These are phyloP conservation scores for Standfussiana lucernea DNA, from an alignment of 2,888 invertebrate species.

Conservation along the genomic window DNA sequence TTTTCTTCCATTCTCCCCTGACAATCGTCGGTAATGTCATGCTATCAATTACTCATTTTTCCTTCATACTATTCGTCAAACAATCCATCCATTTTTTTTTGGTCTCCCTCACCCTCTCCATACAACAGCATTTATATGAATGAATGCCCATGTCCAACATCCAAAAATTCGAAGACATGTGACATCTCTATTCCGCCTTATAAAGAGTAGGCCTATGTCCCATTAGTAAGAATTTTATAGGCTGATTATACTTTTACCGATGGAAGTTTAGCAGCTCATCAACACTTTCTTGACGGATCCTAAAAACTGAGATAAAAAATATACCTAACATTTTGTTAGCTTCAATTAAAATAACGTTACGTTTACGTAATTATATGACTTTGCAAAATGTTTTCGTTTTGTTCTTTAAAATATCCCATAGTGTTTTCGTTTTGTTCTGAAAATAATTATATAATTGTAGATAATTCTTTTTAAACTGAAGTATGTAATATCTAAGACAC, in stretches of 20 bases:
- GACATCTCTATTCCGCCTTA: background rate
- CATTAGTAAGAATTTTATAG: background rate
- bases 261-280: background rate
- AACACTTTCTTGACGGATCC: background rate
- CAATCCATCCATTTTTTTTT: too few species aligned
- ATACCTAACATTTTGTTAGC: background rate
- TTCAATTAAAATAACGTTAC: background rate
- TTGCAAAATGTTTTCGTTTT: background rate
- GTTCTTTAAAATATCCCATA: background rate
- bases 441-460: background rate
- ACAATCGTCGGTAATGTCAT: too few species aligned
- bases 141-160: background rate
- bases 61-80: too few species aligned
- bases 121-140: too few species aligned
- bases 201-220: background rate
- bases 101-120: too few species aligned
- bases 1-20: too few species aligned
- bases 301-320: background rate
- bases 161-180: background rate
- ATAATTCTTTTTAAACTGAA: background rate
- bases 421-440: background rate
- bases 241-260: background rate
- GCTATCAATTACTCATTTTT: too few species aligned
- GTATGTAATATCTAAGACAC: background rate
- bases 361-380: background rate